A percentile compares a stretch with the other conserved stretches of the same genome.
Evolutionary conservation across 2,113 vertebrate genomes (phyloP).

Genomic region (Baryphthengus martii): DNA sequence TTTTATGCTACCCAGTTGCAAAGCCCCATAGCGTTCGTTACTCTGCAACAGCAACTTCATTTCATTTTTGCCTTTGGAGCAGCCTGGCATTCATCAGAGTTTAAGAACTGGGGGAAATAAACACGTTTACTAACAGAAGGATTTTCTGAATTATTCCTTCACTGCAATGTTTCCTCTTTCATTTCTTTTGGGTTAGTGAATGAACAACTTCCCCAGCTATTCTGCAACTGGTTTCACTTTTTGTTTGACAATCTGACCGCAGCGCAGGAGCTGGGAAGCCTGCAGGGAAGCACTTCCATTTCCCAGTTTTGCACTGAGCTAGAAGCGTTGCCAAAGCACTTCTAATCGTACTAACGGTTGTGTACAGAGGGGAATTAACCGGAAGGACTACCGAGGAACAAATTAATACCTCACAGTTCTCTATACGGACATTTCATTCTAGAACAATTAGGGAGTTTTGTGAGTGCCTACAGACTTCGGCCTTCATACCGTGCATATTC

Average conservation of each 20-base stretch:
- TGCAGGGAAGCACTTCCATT: not conserved
- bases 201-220: not conserved
- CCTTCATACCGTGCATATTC: not conserved
- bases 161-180: not conserved
- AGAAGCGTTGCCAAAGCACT: not conserved
- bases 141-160: not conserved
- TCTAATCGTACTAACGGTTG: not conserved
- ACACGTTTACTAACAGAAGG: not conserved
- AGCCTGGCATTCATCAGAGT: rapidly evolving
- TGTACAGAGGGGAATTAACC: not conserved
- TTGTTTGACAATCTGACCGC: not conserved
- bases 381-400: not conserved
- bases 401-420: not conserved
- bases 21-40: not conserved
- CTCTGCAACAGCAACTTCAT: rapidly evolving
- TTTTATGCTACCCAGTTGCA: not conserved
- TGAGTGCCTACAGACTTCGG: not conserved
- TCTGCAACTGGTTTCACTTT: constrained; percentile 14
- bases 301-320: not conserved
- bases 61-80: not conserved
- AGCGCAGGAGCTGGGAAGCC: not conserved
- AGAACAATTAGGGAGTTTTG: not conserved
- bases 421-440: not conserved
- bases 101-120: not conserved
- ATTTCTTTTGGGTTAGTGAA: not conserved